phyloP scores from a whole-genome alignment of 2,888 invertebrate genomes.

The Sisyra nigra region DNA sequence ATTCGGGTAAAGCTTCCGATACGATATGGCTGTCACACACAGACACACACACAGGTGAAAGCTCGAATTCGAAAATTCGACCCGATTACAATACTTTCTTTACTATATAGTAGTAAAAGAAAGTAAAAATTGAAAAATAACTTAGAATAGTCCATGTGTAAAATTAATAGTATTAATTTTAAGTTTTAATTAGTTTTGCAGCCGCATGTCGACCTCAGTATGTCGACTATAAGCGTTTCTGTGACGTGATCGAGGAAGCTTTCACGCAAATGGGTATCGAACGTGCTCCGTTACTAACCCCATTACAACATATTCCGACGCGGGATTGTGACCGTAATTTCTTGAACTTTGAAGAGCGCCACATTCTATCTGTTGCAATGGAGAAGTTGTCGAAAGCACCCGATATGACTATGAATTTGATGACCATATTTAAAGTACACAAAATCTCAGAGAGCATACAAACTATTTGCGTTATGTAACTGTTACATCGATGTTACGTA shows the following conservation, averaged over 20 bases:
- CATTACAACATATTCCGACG: conserved; percentile 52
- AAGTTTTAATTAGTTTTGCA: conserved; percentile 34
- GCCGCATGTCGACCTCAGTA: conserved; percentile 40
- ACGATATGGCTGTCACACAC: too few relatives aligned
- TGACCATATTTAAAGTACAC: conserved; percentile 45
- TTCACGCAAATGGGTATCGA: conserved; percentile 47
- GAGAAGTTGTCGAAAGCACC: conserved; percentile 48
- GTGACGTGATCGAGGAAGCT: conserved; percentile 49
- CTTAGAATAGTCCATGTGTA: too few relatives aligned
- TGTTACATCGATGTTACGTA: too few relatives aligned
- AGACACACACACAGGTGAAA: too few relatives aligned
- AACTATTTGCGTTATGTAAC: neutral
- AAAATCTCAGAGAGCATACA: neutral
- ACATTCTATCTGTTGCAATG: conserved; percentile 42
- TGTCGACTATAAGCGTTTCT: conserved; percentile 53
- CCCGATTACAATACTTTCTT: too few relatives aligned
- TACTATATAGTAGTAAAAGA: too few relatives aligned
- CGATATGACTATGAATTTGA: conserved; percentile 49
- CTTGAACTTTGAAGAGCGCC: conserved; percentile 59
- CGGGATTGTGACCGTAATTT: conserved; percentile 43
- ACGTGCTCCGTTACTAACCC: conserved; percentile 48
- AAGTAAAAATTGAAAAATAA: too few relatives aligned
- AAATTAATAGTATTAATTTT: neutral
- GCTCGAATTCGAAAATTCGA: too few relatives aligned
- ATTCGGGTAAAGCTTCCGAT: too few relatives aligned